Conservation (phyloP, 2,113 vertebrate genomes). For the Mormyrus lacerda region DNA sequence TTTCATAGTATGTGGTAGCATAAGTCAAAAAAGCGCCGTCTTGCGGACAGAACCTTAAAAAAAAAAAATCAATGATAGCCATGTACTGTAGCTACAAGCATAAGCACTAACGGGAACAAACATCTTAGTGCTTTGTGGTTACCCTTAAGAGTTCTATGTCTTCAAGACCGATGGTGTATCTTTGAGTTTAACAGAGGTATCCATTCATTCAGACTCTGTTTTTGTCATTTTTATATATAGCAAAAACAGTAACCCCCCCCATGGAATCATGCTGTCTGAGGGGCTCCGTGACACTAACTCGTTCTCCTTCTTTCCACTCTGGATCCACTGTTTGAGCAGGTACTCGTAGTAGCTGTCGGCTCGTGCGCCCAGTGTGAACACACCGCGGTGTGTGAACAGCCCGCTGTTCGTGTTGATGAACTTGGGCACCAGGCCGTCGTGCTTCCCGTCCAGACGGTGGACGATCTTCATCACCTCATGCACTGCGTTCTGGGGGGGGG, state of each 20-base stretch:
- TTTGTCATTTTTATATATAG: neutral
- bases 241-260: neutral
- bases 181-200: neutral
- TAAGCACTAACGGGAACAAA: neutral
- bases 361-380: slow-evolving; percentile 85
- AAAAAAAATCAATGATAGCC: neutral
- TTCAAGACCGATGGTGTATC: neutral
- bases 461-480: slow-evolving; percentile 78
- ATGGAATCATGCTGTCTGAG: neutral
- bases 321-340: slow-evolving; percentile 96
- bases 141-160: neutral
- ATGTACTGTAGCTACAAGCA: neutral
- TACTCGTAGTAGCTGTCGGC: slow-evolving; percentile 99
- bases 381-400: slow-evolving; percentile 84
- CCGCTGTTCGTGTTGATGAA: slow-evolving; percentile 94
- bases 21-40: neutral
- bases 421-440: slow-evolving; percentile 93
- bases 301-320: slow-evolving; percentile 82
- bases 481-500: slow-evolving; percentile 65
- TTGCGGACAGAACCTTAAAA: neutral
- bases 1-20: neutral
- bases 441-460: slow-evolving; percentile 81
- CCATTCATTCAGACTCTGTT: neutral
- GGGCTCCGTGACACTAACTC: slow-evolving; percentile 62
- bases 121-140: neutral